Evolutionary conservation across 2,797 vertebrate genomes (phyloP).

Genomic region (Tachyglossus aculeatus): DNA sequence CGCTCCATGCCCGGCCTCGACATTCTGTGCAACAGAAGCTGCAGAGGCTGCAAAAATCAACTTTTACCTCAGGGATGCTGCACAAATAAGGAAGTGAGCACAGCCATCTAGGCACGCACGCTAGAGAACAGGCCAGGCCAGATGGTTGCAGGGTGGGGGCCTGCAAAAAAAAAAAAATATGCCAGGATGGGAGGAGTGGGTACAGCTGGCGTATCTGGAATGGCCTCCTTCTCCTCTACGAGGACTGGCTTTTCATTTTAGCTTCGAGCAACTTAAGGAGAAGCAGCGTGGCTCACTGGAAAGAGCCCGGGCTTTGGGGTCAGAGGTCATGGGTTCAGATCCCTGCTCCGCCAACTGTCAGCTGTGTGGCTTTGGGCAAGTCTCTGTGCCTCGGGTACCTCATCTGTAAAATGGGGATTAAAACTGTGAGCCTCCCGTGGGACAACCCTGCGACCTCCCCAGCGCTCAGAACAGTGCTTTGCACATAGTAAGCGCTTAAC

Average conservation of each 20-base stretch:
- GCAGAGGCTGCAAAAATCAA: not conserved
- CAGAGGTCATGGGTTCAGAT: too few relatives aligned
- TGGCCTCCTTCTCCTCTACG: conserved; percentile 29
- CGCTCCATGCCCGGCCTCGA: conserved; percentile 3
- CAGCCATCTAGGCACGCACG: conserved; percentile 27
- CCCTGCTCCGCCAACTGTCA: too few relatives aligned
- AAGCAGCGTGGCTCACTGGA: too few relatives aligned
- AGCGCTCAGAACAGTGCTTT: too few relatives aligned
- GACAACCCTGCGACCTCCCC: too few relatives aligned
- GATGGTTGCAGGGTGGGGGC: conserved; percentile 35
- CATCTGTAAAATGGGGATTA: too few relatives aligned
- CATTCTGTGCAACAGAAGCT: conserved; percentile 32
- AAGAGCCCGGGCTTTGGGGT: too few relatives aligned
- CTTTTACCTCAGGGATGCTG: not conserved
- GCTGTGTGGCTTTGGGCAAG: too few relatives aligned
- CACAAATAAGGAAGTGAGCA: conserved; percentile 18
- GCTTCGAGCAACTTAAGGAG: conserved; percentile 45
- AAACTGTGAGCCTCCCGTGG: too few relatives aligned
- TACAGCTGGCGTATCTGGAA: conserved; percentile 16
- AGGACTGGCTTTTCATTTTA: conserved; percentile 50
- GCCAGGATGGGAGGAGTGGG: not conserved
- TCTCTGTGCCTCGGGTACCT: too few relatives aligned
- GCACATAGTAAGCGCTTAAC: too few relatives aligned
- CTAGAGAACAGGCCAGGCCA: conserved; percentile 43
- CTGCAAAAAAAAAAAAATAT: conserved; percentile 20